Conservation (phyloP, 2,797 vertebrate genomes). For the Microcaecilia unicolor region DNA sequence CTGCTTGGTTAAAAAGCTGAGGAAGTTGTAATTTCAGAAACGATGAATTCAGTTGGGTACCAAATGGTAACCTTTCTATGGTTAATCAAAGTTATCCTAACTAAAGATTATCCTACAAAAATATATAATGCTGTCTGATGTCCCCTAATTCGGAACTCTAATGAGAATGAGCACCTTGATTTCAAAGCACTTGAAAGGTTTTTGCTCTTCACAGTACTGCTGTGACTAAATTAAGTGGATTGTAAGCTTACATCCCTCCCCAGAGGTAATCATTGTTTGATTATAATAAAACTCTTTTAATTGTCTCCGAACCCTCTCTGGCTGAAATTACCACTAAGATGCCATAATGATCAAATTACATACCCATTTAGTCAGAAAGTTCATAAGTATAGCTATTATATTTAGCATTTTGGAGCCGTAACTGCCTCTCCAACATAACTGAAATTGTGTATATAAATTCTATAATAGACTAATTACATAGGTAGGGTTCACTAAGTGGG, state of each 20-base stretch:
- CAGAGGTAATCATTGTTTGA: constrained; percentile 22
- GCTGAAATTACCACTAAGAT: constrained; percentile 1
- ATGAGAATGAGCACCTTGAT: constrained; percentile 4
- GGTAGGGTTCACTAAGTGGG: not conserved
- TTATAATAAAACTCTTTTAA: constrained; percentile 20
- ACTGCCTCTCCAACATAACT: constrained; percentile 3
- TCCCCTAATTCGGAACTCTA: constrained; percentile 3
- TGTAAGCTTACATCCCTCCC: constrained; percentile 8
- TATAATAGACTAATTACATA: constrained; percentile 11
- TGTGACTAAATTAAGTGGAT: constrained; percentile 21
- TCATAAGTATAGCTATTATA: not conserved
- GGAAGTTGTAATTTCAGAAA: too few species aligned
- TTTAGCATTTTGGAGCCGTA: constrained; percentile 2
- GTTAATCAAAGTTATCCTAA: too few species aligned
- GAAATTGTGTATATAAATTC: not conserved
- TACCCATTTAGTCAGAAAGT: constrained; percentile 3
- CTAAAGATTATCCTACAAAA: not conserved
- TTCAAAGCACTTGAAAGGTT: constrained; percentile 9
- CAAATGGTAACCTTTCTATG: too few species aligned
- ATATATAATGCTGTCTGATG: constrained; percentile 1
- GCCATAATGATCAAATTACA: constrained; percentile 2
- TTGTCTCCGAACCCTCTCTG: constrained; percentile 4
- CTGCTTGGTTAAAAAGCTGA: too few species aligned
- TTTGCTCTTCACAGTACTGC: constrained; percentile 4
- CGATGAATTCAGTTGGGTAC: too few species aligned